Base-by-base conservation (phyloP, 1,140 invertebrate species). In the Bradysia coprophila region DNA sequence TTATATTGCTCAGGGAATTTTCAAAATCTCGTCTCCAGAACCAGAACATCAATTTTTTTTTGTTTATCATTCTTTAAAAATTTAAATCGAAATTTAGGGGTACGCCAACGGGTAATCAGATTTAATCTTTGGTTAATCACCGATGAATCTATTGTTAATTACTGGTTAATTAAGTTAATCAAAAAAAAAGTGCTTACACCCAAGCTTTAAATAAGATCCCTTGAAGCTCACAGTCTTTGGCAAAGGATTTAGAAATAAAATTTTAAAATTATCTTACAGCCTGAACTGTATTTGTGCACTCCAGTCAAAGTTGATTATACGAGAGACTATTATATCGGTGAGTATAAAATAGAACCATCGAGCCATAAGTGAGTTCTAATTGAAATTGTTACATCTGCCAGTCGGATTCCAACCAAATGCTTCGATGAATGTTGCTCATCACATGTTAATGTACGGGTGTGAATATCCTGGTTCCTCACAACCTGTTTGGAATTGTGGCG, bases 361-460 rank as follows among this genome's bases (percentile, higher is more conserved):
- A 43, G 16, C 19, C 32, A 10, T 40, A 44, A 39, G 32, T 38
- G 32, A 31, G 40, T 28, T 22, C 40, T 43, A 23, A 41, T 18
- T n/a, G 16, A 15, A 40, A 38, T 9, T 40, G 4, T 18, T 4
- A 13, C 13, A 11, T 15, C 42, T 72, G 73, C 46, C 56, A 90
- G 87, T 89, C 53, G 88, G 82, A 43, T 98, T 94, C 64, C 73
- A 88, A 58, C 92, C 95, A 4, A 90, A 94, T 60, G 89, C 90
- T 2, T 81, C 82, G 2, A 89, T 83, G 76, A 64, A 81, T 49
- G 83, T 78, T 2, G 87, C 88, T 9, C 95, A 98, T 67, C 95
- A 98, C 59, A 96, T 98, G 73, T 65, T 98, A 43, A 61, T 98
- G 1, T 98, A 94, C 63, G 94, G 93, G 10, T 98, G 95, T 51